Percentiles rank a stretch among this genome's conserved stretches.
Conservation (phyloP, 2,113 vertebrate genomes). For the Grammomys surdaster region DNA sequence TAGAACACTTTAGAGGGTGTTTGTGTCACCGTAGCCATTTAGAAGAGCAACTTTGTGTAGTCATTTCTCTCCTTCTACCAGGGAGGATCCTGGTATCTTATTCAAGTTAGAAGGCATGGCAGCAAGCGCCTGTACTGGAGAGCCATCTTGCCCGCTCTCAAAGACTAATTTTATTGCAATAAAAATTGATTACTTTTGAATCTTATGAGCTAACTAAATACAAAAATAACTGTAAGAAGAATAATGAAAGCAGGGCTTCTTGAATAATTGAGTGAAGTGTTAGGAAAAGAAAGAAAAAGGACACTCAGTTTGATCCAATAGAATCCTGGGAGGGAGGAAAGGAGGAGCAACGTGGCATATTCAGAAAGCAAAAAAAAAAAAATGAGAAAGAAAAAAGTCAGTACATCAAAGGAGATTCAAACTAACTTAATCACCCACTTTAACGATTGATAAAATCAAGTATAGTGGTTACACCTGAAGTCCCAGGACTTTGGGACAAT, state of each 20-base stretch:
- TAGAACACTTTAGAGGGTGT: not conserved
- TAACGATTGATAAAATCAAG: not conserved
- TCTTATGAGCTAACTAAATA: slow-evolving; percentile 26
- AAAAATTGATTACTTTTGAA: not conserved
- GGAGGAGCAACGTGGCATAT: not conserved
- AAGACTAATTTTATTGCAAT: not conserved
- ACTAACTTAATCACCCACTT: slow-evolving; percentile 14
- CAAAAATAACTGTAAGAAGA: not conserved
- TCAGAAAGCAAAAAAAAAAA: not conserved
- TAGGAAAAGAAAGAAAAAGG: not conserved
- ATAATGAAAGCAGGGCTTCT: not conserved
- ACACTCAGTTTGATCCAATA: not conserved
- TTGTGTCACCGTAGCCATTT: not conserved
- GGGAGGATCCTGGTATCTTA: not conserved
- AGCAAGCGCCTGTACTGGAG: not conserved
- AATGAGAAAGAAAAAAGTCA: not conserved
- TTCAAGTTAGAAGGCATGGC: not conserved
- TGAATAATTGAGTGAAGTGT: not conserved
- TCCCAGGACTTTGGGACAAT: not conserved
- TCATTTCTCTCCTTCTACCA: not conserved
- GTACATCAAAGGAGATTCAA: not conserved
- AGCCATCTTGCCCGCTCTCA: not conserved
- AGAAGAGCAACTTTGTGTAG: not conserved
- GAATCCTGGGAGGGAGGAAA: not conserved
- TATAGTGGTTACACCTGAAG: not conserved